phyloP scores from a whole-genome alignment of 2,888 invertebrate species.

The Elaeidobius kamerunicus region DNA sequence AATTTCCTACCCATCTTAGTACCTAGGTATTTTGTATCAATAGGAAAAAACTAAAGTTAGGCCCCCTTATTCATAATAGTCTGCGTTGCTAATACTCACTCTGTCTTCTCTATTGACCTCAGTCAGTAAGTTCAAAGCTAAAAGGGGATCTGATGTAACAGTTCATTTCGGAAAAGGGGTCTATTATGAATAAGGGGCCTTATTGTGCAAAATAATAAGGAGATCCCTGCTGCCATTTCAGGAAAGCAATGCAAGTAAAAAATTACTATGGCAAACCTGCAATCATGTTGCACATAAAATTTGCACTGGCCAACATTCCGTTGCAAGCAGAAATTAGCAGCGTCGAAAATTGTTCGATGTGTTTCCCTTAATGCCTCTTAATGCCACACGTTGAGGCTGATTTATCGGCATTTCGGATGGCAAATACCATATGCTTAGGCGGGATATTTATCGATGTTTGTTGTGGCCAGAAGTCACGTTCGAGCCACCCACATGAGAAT shows the following conservation, averaged over 20 bases:
- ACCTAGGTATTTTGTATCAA: no score
- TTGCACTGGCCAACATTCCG: background rate
- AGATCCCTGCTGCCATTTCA: no score
- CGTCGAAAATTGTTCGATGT: slow-evolving; percentile 10
- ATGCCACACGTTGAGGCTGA: slow-evolving; percentile 20
- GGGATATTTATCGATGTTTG: slow-evolving; percentile 19
- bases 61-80: no score
- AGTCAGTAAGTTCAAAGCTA: no score
- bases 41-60: no score
- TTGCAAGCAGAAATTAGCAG: slow-evolving; percentile 3
- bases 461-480: slow-evolving; percentile 25
- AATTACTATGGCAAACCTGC: background rate
- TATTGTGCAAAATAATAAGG: no score
- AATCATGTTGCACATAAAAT: background rate
- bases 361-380: slow-evolving; percentile 17
- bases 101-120: no score
- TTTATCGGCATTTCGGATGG: slow-evolving; percentile 26
- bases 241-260: background rate
- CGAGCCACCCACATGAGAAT: slow-evolving; percentile 22
- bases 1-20: no score
- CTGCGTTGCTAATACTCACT: no score
- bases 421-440: slow-evolving; percentile 19
- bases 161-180: no score
- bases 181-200: no score
- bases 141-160: no score